Conservation (phyloP, 2,113 vertebrate genomes). For the Coreoperca whiteheadi region DNA sequence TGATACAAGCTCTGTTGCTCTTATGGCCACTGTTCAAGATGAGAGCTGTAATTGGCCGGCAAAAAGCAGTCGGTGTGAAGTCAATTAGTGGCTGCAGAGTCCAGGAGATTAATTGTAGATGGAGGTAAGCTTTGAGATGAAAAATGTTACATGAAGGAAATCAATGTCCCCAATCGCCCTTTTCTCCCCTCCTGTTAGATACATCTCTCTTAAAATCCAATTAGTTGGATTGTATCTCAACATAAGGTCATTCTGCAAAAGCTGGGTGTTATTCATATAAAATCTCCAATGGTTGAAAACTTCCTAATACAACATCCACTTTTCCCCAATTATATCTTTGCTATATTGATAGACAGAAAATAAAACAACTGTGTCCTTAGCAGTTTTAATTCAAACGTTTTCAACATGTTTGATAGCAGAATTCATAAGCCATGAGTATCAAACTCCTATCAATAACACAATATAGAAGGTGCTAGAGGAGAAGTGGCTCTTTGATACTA, state of each 20-base stretch:
- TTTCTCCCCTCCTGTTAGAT: constrained; percentile 37
- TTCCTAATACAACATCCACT: not conserved
- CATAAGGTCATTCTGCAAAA: constrained; percentile 42
- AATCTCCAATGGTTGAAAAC: constrained; percentile 27
- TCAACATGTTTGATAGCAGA: not conserved
- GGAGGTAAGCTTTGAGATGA: constrained; percentile 50
- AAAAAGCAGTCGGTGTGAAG: constrained; percentile 37
- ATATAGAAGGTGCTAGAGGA: not conserved
- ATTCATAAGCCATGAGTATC: not conserved
- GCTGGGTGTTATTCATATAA: constrained; percentile 11
- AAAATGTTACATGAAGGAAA: constrained; percentile 53
- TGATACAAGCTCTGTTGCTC: constrained; percentile 3
- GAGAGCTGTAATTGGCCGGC: constrained; percentile 31
- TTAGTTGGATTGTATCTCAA: constrained; percentile 38
- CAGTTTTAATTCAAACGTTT: not conserved
- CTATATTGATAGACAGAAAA: too few relatives aligned
- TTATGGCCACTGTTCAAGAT: not conserved
- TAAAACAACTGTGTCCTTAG: not conserved
- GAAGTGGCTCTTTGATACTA: constrained; percentile 8
- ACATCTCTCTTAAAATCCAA: constrained; percentile 56
- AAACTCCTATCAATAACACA: not conserved
- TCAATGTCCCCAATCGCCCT: constrained; percentile 38
- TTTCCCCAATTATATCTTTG: not conserved
- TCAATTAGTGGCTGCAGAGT: constrained; percentile 52
- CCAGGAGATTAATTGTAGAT: constrained; percentile 59